These are phyloP conservation scores for Argopecten irradians DNA, from an alignment of 1,140 invertebrate species.

Conservation along the genomic window DNA sequence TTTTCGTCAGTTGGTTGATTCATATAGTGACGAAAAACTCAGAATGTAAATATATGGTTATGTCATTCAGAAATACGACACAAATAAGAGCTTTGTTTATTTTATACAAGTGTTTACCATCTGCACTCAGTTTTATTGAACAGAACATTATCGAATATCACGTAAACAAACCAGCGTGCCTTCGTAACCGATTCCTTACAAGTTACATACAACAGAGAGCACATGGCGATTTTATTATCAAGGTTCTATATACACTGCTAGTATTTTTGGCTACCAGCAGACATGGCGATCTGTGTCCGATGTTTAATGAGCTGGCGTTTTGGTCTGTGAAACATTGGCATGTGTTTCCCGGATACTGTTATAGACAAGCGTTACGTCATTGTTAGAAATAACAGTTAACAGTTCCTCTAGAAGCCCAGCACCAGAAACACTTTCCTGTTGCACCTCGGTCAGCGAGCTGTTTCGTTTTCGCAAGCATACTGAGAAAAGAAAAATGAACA, in stretches of 20 bases:
- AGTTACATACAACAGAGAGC: not conserved
- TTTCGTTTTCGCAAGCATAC: not conserved
- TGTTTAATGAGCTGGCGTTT: not conserved
- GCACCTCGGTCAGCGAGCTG: not conserved
- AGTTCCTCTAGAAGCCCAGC: not conserved
- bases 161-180: not conserved
- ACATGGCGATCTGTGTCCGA: not conserved
- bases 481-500: not conserved
- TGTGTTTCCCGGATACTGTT: not conserved
- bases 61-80: too few species aligned
- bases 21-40: too few species aligned
- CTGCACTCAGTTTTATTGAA: not conserved
- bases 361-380: not conserved
- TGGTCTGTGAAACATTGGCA: not conserved
- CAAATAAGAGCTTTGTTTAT: too few species aligned
- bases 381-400: not conserved
- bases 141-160: not conserved
- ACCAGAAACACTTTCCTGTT: not conserved
- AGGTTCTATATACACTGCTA: not conserved
- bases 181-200: not conserved
- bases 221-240: not conserved
- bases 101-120: too few species aligned
- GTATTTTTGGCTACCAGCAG: not conserved
- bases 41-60: too few species aligned
- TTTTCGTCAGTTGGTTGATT: too few species aligned